Evolutionary conservation across 92 coral and sea anemone genomes (phyloP), one percentile per base, ranked within the genome.

Genomic region (Isaurus tuberculatus): DNA sequence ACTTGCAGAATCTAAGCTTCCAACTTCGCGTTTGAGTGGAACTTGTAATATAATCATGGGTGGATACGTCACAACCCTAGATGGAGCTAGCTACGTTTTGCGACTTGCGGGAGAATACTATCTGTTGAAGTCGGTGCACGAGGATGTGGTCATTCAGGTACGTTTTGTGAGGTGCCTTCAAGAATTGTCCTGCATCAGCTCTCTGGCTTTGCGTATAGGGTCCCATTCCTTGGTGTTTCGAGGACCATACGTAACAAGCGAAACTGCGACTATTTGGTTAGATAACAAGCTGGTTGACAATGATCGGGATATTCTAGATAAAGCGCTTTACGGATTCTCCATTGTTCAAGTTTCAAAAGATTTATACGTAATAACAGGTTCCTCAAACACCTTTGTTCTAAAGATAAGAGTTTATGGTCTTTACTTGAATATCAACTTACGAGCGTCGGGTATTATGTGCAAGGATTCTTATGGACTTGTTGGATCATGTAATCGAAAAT

Each of bases 391-490:
- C 2, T 55, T 91, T 20, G 65, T 75, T 25, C 29, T 91, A 57
- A 61, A 79, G 28, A 85, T 91, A 25, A 83, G 94, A 85, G 87
- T 91, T 63, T 46, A 84, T 36, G 94, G 91, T 25, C 91, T 87
- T 31, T 91, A 88, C 73, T 84, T 91, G 70, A 74, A 58, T 19
- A 44, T 91, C 31, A 25, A 43, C 29, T 14, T 86, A 5, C 79
- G 64, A 51, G 85, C 82, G 10, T 81, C 89, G 8, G 84, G 81
- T 31, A 48, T 61, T 25, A 51, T 88, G 19, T 91, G 94, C 75
- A 61, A 88, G 37, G 83, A 84, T 42, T 88, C 91, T 14, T 80
- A 53, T 85, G 94, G 94, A 25, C 64, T 91, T 42, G 51, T 91
- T 55, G 94, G 94, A 3, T 81, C 90, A 22, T 91, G 94, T 79